A percentile compares a stretch with the other conserved stretches of the same genome.
phyloP scores from a whole-genome alignment of 2,797 vertebrate genomes.

The Hydrocynus forskahlii region DNA sequence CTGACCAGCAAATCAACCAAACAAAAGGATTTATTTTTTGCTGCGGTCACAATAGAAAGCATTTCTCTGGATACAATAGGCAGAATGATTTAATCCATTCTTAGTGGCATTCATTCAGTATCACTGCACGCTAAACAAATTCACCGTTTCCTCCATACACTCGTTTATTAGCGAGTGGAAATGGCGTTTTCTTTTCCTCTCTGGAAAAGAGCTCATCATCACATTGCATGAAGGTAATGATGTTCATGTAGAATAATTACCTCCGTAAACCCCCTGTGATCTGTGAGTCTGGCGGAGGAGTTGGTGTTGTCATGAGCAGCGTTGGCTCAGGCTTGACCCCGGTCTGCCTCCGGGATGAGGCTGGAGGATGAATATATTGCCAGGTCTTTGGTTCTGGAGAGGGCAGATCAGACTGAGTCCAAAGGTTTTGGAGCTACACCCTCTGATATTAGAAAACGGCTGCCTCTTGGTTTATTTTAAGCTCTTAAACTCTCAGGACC shows the following conservation, averaged over 20 bases:
- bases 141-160: neutral
- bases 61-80: neutral
- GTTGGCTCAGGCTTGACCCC: neutral
- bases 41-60: neutral
- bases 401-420: neutral
- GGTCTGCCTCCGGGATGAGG: neutral
- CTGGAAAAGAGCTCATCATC: constrained; percentile 41
- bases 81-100: neutral
- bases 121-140: constrained; percentile 7
- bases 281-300: constrained; percentile 10
- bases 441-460: neutral
- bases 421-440: neutral
- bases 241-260: constrained; percentile 32
- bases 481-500: neutral
- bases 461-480: neutral
- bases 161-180: constrained; percentile 42
- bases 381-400: neutral
- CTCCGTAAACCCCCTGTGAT: constrained; percentile 26
- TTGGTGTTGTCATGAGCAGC: constrained; percentile 6
- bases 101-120: neutral
- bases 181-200: constrained; percentile 35
- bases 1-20: neutral
- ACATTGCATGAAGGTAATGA: constrained; percentile 44
- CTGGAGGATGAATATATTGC: neutral
- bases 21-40: too few species aligned